These are phyloP conservation scores for Lasioglossum vierecki DNA, from an alignment of 2,888 invertebrate species.

Conservation along the genomic window DNA sequence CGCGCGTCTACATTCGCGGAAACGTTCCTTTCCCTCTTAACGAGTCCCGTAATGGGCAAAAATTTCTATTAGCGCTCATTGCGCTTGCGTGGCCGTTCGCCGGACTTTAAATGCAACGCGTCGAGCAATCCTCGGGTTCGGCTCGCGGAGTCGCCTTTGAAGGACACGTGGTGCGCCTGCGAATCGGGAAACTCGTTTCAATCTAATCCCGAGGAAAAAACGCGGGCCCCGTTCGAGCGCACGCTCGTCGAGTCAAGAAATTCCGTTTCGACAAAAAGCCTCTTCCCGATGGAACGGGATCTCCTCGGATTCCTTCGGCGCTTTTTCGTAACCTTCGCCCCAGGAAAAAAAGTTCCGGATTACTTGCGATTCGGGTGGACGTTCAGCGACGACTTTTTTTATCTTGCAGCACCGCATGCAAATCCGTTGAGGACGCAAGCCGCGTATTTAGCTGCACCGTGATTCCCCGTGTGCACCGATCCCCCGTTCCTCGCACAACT, in stretches of 20 bases:
- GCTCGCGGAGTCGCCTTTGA: slow-evolving; percentile 8
- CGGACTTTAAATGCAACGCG: slow-evolving; percentile 32
- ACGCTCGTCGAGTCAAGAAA: slow-evolving; percentile 8
- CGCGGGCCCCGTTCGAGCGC: slow-evolving; percentile 5
- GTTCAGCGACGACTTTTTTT: slow-evolving; percentile 34
- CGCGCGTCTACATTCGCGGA: slow-evolving; percentile 24
- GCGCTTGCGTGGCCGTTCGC: slow-evolving; percentile 4
- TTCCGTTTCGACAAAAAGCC: slow-evolving; percentile 24
- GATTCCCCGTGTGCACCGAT: slow-evolving; percentile 10
- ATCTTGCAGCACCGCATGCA: slow-evolving; percentile 36
- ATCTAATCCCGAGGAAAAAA: slow-evolving; percentile 18
- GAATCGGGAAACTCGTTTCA: slow-evolving; percentile 28
- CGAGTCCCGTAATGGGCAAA: slow-evolving; percentile 28
- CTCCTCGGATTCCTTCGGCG: neutral
- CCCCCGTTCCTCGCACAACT: slow-evolving; percentile 3
- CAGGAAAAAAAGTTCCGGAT: neutral
- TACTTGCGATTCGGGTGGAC: neutral
- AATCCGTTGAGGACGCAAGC: slow-evolving; percentile 34
- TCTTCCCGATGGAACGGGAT: slow-evolving; percentile 1
- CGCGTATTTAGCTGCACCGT: neutral
- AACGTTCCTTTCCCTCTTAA: slow-evolving; percentile 44
- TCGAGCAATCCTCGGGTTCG: slow-evolving; percentile 1
- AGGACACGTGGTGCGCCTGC: slow-evolving; percentile 11
- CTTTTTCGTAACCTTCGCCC: neutral
- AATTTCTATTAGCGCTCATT: slow-evolving; percentile 28